A percentile compares a stretch with the other conserved stretches of the same genome.
Conservation (phyloP, 2,113 vertebrate genomes). For the Vicugna pacos region DNA sequence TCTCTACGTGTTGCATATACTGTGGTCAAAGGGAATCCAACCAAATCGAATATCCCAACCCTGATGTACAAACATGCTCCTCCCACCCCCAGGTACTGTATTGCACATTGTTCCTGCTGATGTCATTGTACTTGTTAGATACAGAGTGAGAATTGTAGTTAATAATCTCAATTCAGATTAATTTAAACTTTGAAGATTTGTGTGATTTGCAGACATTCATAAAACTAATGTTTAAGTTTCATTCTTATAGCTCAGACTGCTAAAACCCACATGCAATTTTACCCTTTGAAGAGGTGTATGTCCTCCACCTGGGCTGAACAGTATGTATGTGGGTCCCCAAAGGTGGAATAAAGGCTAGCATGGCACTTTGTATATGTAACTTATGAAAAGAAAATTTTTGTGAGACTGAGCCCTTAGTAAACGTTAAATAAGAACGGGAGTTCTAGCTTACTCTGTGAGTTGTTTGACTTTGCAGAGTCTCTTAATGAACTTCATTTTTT, state of each 20-base stretch:
- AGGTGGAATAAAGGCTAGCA: background rate
- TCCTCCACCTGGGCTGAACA: background rate
- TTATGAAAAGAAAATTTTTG: background rate
- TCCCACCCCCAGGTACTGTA: background rate
- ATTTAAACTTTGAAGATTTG: slow-evolving; percentile 1
- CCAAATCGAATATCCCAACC: background rate
- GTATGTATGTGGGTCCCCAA: background rate
- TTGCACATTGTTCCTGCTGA: slow-evolving; percentile 35
- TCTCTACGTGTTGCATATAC: background rate
- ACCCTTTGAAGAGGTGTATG: background rate
- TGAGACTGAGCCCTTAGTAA: slow-evolving; percentile 23
- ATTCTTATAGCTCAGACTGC: background rate
- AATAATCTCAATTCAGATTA: slow-evolving; percentile 10
- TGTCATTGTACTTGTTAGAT: slow-evolving; percentile 19
- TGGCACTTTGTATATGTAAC: background rate
- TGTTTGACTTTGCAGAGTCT: slow-evolving; percentile 7
- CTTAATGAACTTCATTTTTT: slow-evolving; percentile 61
- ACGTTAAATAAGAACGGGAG: slow-evolving; percentile 31
- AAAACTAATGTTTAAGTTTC: slow-evolving; percentile 31
- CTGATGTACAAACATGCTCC: background rate
- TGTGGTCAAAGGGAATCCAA: background rate
- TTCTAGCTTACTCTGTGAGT: background rate
- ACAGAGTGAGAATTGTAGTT: background rate
- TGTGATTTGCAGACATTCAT: background rate
- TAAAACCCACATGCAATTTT: background rate